Evolutionary conservation across 1,140 invertebrate genomes (phyloP), one percentile per base, ranked within the genome.

Genomic region (Sipha flava): DNA sequence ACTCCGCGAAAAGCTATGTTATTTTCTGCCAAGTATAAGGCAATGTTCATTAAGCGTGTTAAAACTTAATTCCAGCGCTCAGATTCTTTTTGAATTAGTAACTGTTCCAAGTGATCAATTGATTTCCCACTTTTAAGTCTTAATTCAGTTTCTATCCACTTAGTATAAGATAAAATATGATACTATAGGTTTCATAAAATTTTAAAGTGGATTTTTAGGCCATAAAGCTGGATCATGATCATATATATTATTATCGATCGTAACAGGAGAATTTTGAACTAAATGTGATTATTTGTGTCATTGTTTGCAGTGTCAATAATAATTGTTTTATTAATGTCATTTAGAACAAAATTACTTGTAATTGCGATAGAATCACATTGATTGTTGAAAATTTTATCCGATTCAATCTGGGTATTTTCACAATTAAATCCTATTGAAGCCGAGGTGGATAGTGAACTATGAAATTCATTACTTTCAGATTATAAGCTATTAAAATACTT

Each of bases 1-100:
- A n/a, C n/a, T 81, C 64, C 64, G 64, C 64, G 64, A 21, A 68
- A 43, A 26, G 64, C 64, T 9, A 68, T 68, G 16, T 68, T 68
- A 43, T 68, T 68, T 68, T 68, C 64, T 29, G 64, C 64, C n/a
- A 45, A 18, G 64, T 68, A 68, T 29, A 68, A 68, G n/a, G 26
- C 18, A 68, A 68, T 68, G 18, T 68, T 68, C 64, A 68, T 68
- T 26, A 68, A 29, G 9, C 64, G 9, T 37, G 64, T 68, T 68
- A 68, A 68, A 68, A 68, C 64, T 26, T 68, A 10, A 21, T 29
- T 43, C 64, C 64, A 68, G 26, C 43, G 64, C 26, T 68, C 64
- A 40, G 64, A 68, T 68, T 68, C 64, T 29, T 29, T 40, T 29
- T 68, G n/a, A 29, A 68, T 40, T 29, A 68, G 16, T 29, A 68